Percentiles rank a stretch among this genome's conserved stretches.
Evolutionary conservation across 2,797 vertebrate genomes (phyloP).

Genomic region (Sebastes aleutianus): DNA sequence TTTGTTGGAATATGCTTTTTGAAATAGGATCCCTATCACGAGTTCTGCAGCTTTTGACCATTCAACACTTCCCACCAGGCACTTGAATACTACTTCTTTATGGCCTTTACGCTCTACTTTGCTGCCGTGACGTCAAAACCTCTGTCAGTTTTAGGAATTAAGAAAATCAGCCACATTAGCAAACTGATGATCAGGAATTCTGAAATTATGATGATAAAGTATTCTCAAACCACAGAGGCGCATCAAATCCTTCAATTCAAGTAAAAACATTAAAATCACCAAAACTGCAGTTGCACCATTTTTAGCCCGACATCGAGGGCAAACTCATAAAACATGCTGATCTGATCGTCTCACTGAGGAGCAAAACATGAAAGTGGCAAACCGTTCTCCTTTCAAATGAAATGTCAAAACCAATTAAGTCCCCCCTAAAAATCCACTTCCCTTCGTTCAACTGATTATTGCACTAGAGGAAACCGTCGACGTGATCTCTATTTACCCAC

Average conservation of each 20-base stretch:
- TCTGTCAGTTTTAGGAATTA: constrained; percentile 27
- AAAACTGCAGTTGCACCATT: constrained; percentile 49
- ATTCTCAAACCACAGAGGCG: constrained; percentile 38
- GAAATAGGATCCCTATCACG: constrained; percentile 16
- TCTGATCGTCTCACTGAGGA: constrained; percentile 37
- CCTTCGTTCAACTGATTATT: constrained; percentile 85
- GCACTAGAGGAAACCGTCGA: constrained; percentile 91
- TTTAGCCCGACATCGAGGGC: constrained; percentile 9
- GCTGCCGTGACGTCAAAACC: constrained; percentile 4
- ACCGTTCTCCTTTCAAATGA: constrained; percentile 39
- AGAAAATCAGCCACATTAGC: constrained; percentile 40
- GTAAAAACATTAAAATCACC: constrained; percentile 52
- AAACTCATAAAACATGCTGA: constrained; percentile 30
- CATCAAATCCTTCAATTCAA: constrained; percentile 65
- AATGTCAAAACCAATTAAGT: constrained; percentile 31
- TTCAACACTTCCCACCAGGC: constrained; percentile 76
- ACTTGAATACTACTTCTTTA: constrained; percentile 78
- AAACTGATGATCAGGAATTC: constrained; percentile 45
- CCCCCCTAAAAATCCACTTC: constrained; percentile 56
- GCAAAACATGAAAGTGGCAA: constrained; percentile 51
- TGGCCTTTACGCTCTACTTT: constrained; percentile 56
- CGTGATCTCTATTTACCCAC: constrained; percentile 68
- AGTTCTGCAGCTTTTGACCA: constrained; percentile 42
- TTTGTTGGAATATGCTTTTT: constrained; percentile 38
- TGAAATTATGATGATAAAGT: constrained; percentile 38